Percentiles rank a stretch among this genome's conserved stretches.
phyloP scores from a whole-genome alignment of 1,140 invertebrate species.

The Drosophila tsacasi region DNA sequence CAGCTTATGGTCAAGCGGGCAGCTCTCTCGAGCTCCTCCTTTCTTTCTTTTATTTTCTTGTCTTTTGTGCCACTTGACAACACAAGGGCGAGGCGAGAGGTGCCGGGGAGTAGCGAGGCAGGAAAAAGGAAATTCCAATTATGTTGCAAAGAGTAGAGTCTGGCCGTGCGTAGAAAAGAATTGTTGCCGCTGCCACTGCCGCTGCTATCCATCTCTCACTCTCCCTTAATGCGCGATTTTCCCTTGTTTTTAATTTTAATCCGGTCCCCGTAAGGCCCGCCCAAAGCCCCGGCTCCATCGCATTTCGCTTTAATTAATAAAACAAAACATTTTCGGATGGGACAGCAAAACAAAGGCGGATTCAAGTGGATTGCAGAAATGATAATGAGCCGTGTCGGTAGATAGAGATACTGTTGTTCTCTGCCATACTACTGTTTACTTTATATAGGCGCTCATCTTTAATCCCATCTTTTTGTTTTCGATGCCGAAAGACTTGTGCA shows the following conservation, averaged over 20 bases:
- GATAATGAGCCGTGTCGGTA: constrained; percentile 47
- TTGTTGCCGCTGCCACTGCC: constrained; percentile 63
- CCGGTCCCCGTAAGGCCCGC: constrained; percentile 33
- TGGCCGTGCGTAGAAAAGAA: constrained; percentile 79
- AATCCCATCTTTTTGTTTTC: constrained; percentile 16
- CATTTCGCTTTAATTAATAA: constrained; percentile 72
- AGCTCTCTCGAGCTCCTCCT: constrained; percentile 22
- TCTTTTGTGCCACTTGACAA: constrained; percentile 56
- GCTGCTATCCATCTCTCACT: not conserved
- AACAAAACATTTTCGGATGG: constrained; percentile 39
- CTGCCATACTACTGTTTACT: not conserved
- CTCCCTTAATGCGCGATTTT: constrained; percentile 30
- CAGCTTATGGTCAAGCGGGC: constrained; percentile 58
- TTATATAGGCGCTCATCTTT: constrained; percentile 19
- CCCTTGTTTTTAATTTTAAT: constrained; percentile 72
- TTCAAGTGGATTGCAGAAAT: constrained; percentile 29
- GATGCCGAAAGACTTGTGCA: constrained; percentile 65
- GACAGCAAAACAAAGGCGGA: constrained; percentile 39
- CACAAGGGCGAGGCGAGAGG: constrained; percentile 12
- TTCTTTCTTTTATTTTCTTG: constrained; percentile 23
- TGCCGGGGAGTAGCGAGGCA: constrained; percentile 22
- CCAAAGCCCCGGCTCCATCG: not conserved
- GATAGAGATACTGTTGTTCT: constrained; percentile 10
- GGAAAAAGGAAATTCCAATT: constrained; percentile 83
- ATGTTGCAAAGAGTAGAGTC: constrained; percentile 70